Evolutionary conservation across 1,140 invertebrate genomes (phyloP), one percentile per base, ranked within the genome.

Genomic region (Triops longicaudatus): DNA sequence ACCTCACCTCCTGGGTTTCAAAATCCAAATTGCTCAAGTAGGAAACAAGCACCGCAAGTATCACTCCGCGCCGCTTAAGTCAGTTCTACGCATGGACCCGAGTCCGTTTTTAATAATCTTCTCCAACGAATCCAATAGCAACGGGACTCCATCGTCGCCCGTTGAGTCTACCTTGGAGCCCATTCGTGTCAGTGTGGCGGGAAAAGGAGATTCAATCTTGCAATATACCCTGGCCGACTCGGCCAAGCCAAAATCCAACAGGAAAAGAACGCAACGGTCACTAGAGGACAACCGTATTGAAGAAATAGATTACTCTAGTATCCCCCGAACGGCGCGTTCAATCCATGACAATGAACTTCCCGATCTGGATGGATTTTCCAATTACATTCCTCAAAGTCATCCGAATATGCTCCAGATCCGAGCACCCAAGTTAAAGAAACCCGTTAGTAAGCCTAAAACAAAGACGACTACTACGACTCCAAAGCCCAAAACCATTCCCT

Each of bases 271-370:
- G 9, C 50, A 63, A 14, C 14, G 50, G 17, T 63, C 50, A 5
- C 22, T 63, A 22, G 10, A 63, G n/a, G 50, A 63, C 17, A 63
- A 63, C 50, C 50, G 14, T 5, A 63, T 63, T 63, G 50, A 63
- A 22, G 50, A 63, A 63, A 11, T 63, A 22, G 50, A 63, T 63
- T 63, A 63, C 50, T 63, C 50, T 3, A 63, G 50, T n/a, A 63
- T 63, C 50, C 50, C 50, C 50, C 50, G 50, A n/a, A 63, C 50
- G 10, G 50, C 42, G 26, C 74, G 76, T 41, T 76, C 76, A 0
- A 76, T 76, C 72, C 22, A 76, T 44, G 76, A 76, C 63, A 76
- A 76, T 41, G 76, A 76, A 73, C 76, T 76, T 12, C 76, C 76
- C 7, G 72, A 76, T 26, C 50, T 72, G 17, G 71, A 76, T 63